Evolutionary conservation across 2,113 vertebrate genomes (phyloP).

Genomic region (Syngnathus floridae): DNA sequence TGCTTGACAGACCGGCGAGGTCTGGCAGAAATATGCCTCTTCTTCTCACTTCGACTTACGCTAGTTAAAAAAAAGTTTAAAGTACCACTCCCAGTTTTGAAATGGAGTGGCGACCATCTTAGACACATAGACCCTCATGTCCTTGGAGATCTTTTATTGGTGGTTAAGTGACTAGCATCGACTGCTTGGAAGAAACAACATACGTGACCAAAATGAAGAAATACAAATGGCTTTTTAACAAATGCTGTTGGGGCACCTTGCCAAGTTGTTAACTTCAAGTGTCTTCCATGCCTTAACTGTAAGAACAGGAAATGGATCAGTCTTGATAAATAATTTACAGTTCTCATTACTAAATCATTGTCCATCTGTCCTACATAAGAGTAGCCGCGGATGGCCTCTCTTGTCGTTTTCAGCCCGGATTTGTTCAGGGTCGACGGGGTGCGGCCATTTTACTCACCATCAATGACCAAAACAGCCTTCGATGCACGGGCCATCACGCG

Average conservation of each 20-base stretch:
- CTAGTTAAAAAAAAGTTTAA: background rate
- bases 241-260: background rate
- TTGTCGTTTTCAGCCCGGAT: conserved; percentile 12
- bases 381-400: conserved; percentile 19
- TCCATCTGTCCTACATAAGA: conserved; percentile 44
- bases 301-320: conserved; percentile 55
- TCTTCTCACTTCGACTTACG: background rate
- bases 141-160: conserved; percentile 53
- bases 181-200: conserved; percentile 14
- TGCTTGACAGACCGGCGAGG: background rate
- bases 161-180: conserved; percentile 16
- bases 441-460: conserved; percentile 33
- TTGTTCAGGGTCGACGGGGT: conserved; percentile 5
- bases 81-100: conserved; percentile 33
- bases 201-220: background rate
- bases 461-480: conserved; percentile 69
- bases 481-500: conserved; percentile 64
- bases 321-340: conserved; percentile 56
- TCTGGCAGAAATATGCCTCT: background rate
- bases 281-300: conserved; percentile 23
- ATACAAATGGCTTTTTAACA: background rate
- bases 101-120: conserved; percentile 8
- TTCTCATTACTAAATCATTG: conserved; percentile 56
- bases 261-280: conserved; percentile 11
- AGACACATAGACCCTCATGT: conserved; percentile 9